Evolutionary conservation across 1,140 invertebrate species (phyloP).

Genomic region (Zaprionus tsacasi): DNA sequence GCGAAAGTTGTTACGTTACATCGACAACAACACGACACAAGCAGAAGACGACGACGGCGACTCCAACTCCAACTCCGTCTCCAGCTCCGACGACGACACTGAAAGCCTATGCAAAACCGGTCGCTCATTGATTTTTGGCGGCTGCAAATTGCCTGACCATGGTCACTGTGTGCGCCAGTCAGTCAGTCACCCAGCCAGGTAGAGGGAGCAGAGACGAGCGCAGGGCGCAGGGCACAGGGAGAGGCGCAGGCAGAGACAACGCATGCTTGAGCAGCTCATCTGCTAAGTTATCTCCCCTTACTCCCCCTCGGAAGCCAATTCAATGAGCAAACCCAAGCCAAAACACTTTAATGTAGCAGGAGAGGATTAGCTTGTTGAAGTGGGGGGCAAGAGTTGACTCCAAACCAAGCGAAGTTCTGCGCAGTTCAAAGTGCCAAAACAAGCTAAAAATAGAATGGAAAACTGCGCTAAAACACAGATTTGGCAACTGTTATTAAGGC

Average conservation of each 20-base stretch:
- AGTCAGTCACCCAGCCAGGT: slow-evolving; percentile 43
- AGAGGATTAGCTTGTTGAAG: no score
- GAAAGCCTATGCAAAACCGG: slow-evolving; percentile 78
- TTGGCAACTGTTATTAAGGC: not conserved
- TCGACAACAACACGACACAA: slow-evolving; percentile 49
- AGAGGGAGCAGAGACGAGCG: not conserved
- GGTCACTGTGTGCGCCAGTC: slow-evolving; percentile 45
- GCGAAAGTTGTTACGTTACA: slow-evolving; percentile 80
- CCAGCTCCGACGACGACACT: slow-evolving; percentile 30
- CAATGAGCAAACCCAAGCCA: not conserved
- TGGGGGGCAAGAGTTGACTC: not conserved
- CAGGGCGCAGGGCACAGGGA: not conserved
- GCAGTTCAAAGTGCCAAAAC: not conserved
- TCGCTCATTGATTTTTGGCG: slow-evolving; percentile 81
- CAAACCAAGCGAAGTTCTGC: not conserved
- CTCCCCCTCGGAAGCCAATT: no score
- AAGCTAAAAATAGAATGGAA: not conserved
- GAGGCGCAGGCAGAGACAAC: not conserved
- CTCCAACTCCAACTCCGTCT: not conserved
- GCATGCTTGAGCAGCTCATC: slow-evolving; percentile 47
- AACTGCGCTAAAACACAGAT: not conserved
- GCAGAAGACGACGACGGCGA: slow-evolving; percentile 11
- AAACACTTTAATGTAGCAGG: no score
- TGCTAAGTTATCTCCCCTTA: not conserved
- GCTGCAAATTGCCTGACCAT: slow-evolving; percentile 79